Conservation (phyloP, 2,888 invertebrate genomes). For the Brachypalpus laphriformis region DNA sequence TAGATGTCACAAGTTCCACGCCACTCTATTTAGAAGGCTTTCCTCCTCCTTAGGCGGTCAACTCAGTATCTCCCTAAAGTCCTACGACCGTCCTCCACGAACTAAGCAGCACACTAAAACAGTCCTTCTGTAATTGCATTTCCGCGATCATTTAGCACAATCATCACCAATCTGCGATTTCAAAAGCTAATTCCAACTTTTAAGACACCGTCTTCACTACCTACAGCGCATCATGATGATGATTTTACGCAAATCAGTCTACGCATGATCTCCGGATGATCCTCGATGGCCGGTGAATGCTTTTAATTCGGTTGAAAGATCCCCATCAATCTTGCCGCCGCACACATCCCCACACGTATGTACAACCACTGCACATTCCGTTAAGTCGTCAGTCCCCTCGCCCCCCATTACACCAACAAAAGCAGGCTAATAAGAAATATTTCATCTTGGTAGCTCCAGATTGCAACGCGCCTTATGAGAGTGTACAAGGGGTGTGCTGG, state of each 20-base stretch:
- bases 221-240: constrained; percentile 26
- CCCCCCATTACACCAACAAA: background rate
- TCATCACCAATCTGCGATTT: constrained; percentile 12
- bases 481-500: background rate
- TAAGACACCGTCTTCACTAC: background rate
- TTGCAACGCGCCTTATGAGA: constrained; percentile 47
- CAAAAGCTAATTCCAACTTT: background rate
- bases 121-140: background rate
- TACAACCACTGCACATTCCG: constrained; percentile 21
- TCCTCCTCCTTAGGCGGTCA: no score
- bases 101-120: background rate
- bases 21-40: no score
- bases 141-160: constrained; percentile 35
- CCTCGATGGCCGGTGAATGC: constrained; percentile 54
- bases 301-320: constrained; percentile 70
- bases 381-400: constrained; percentile 17
- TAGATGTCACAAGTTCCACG: no score
- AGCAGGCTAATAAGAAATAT: constrained; percentile 67
- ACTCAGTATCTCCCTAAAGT: no score
- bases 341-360: constrained; percentile 29
- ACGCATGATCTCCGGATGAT: constrained; percentile 55
- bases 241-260: constrained; percentile 66
- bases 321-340: constrained; percentile 59
- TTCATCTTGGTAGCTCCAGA: constrained; percentile 66
- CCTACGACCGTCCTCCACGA: no score